phyloP scores from a whole-genome alignment of 2,888 invertebrate genomes.

The Xestoiulus laeticollis region DNA sequence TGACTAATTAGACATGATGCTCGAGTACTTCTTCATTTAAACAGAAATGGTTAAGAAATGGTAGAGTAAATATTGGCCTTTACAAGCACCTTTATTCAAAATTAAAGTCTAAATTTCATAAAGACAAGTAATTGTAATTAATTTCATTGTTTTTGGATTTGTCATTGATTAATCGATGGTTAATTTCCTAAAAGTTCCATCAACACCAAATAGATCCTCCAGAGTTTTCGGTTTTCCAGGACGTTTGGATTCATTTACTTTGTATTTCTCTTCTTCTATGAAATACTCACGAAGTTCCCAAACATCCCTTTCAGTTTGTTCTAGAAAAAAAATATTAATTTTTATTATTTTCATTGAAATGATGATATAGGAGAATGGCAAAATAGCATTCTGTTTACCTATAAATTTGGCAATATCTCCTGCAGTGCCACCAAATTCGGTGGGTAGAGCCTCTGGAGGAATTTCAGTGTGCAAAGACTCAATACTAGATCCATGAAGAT shows the following conservation, averaged over 20 bases:
- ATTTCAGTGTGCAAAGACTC: slow-evolving; percentile 67
- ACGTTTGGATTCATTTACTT: slow-evolving; percentile 79
- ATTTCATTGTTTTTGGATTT: background rate
- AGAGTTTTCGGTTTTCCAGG: slow-evolving; percentile 80
- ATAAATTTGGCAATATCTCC: slow-evolving; percentile 58
- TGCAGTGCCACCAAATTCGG: slow-evolving; percentile 70
- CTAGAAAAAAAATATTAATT: background rate
- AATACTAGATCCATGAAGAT: slow-evolving; percentile 67
- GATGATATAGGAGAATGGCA: background rate
- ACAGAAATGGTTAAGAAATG: background rate
- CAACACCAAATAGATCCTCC: slow-evolving; percentile 87
- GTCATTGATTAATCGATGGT: slow-evolving; percentile 69
- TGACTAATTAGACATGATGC: background rate
- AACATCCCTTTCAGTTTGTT: slow-evolving; percentile 58
- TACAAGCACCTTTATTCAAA: background rate
- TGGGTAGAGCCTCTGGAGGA: slow-evolving; percentile 68
- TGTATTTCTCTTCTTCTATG: slow-evolving; percentile 66
- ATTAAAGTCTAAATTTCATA: background rate
- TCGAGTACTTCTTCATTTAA: background rate
- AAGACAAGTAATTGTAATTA: background rate
- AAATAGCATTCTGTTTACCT: background rate
- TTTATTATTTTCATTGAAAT: background rate
- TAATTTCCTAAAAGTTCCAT: slow-evolving; percentile 86
- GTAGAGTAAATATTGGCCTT: background rate
- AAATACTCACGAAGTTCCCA: slow-evolving; percentile 67